Evolutionary conservation across 1,140 invertebrate genomes (phyloP).

Genomic region (Drosophila pallidifrons): DNA sequence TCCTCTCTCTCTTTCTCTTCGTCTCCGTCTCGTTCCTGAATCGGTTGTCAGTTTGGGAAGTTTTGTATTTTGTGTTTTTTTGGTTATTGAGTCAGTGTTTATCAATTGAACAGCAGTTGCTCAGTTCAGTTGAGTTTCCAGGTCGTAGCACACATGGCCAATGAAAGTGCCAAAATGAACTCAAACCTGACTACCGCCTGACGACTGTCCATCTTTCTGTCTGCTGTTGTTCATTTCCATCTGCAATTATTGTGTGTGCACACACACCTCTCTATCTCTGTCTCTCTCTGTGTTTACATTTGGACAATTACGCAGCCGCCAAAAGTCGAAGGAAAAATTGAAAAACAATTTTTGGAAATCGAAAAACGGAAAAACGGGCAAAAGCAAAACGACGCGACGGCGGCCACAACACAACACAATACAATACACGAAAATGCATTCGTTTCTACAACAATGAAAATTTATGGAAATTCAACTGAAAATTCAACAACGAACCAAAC

Average conservation of each 20-base stretch:
- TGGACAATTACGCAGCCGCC: conserved; percentile 73
- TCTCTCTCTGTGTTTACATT: conserved; percentile 64
- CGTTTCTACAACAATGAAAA: background rate
- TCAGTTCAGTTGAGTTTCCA: conserved; percentile 14
- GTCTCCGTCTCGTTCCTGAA: background rate
- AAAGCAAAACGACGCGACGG: background rate
- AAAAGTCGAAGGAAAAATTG: conserved; percentile 46
- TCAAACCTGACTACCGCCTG: background rate
- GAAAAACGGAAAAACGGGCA: background rate
- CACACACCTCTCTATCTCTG: conserved; percentile 1
- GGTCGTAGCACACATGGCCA: conserved; percentile 19
- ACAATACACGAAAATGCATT: conserved; percentile 1
- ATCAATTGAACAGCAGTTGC: conserved; percentile 7
- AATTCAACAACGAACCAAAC: conserved; percentile 21
- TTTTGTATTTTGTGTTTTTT: background rate
- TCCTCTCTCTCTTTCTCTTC: background rate
- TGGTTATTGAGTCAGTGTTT: background rate
- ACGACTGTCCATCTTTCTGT: background rate
- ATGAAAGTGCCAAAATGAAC: conserved; percentile 36
- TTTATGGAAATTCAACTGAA: conserved; percentile 24
- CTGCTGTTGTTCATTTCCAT: conserved; percentile 8
- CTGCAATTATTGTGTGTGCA: conserved; percentile 26
- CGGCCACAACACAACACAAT: background rate
- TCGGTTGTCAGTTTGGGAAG: background rate
- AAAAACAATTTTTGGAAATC: conserved; percentile 34